Percentiles rank a stretch among this genome's conserved stretches.
These are phyloP conservation scores for Hydriomena furcata DNA, from an alignment of 2,888 invertebrate species.

Conservation along the genomic window DNA sequence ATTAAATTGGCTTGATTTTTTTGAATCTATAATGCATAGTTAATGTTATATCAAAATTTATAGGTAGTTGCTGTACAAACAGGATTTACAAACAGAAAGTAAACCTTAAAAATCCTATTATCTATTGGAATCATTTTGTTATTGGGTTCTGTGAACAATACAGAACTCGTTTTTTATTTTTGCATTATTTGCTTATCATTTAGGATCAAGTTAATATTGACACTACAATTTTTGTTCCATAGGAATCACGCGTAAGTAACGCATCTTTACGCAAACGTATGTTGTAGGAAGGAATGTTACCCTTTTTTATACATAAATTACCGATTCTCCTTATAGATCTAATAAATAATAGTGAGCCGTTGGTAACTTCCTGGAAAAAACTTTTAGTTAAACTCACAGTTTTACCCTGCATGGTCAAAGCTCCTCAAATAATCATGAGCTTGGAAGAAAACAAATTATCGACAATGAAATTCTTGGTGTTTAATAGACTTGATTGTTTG, in stretches of 20 bases:
- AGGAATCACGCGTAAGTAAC: constrained; percentile 84
- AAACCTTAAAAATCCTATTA: neutral
- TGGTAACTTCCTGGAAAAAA: constrained; percentile 37
- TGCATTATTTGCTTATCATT: constrained; percentile 32
- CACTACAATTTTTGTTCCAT: constrained; percentile 73
- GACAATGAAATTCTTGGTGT: constrained; percentile 11
- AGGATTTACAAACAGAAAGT: neutral
- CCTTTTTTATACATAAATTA: constrained; percentile 53
- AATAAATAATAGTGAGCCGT: constrained; percentile 42
- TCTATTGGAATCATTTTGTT: neutral
- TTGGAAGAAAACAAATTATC: constrained; percentile 24
- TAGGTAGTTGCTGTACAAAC: too few relatives aligned
- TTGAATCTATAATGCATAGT: neutral
- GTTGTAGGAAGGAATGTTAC: constrained; percentile 64
- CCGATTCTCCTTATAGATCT: constrained; percentile 45
- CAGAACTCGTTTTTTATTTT: constrained; percentile 31
- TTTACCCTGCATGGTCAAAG: constrained; percentile 60
- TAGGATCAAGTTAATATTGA: constrained; percentile 62
- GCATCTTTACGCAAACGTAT: constrained; percentile 59
- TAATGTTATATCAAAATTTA: neutral
- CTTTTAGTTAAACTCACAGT: constrained; percentile 40
- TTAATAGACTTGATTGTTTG: constrained; percentile 16
- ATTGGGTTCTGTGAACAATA: neutral
- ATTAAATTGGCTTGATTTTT: constrained; percentile 23
- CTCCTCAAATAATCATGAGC: constrained; percentile 38